These are phyloP conservation scores for Punctoribates punctum DNA, from an alignment of 2,888 invertebrate species.

Conservation along the genomic window DNA sequence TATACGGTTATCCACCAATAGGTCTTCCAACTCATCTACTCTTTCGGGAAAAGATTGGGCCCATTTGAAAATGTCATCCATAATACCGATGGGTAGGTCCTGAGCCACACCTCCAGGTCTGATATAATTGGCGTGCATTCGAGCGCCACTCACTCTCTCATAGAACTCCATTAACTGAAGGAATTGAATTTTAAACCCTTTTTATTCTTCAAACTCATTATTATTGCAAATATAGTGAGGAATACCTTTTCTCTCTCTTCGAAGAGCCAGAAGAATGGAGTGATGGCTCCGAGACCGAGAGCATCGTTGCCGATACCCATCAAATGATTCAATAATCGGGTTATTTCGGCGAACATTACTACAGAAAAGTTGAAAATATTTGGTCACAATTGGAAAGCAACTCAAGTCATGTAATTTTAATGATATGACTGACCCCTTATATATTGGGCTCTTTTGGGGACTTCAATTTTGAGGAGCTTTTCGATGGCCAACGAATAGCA, in stretches of 20 bases:
- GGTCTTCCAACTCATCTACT: conserved; percentile 94
- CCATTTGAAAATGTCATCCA: conserved; percentile 97
- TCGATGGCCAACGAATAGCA: conserved; percentile 93
- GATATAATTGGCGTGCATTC: conserved; percentile 98
- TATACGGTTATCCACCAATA: conserved; percentile 84
- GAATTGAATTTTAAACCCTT: too few relatives aligned
- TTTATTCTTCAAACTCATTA: too few relatives aligned
- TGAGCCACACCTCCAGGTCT: conserved; percentile 90
- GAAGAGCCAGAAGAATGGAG: conserved; percentile 99
- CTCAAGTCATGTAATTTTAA: too few relatives aligned
- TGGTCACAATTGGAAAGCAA: too few relatives aligned
- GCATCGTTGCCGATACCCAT: conserved; percentile 97
- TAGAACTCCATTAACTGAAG: conserved; percentile 98
- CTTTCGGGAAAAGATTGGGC: conserved; percentile 75
- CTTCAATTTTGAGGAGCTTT: conserved; percentile 87
- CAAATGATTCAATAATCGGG: conserved; percentile 91
- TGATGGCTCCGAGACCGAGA: conserved; percentile 91
- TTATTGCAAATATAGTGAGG: too few relatives aligned
- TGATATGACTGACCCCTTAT: conserved; percentile 72
- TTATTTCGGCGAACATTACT: conserved; percentile 93
- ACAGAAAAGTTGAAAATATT: too few relatives aligned
- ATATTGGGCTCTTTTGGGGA: conserved; percentile 90
- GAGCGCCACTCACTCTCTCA: conserved; percentile 93
- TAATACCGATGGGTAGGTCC: conserved; percentile 90
- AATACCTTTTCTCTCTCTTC: conserved; percentile 92